Conservation (phyloP, 1,140 invertebrate genomes). For the Hetaerina americana region DNA sequence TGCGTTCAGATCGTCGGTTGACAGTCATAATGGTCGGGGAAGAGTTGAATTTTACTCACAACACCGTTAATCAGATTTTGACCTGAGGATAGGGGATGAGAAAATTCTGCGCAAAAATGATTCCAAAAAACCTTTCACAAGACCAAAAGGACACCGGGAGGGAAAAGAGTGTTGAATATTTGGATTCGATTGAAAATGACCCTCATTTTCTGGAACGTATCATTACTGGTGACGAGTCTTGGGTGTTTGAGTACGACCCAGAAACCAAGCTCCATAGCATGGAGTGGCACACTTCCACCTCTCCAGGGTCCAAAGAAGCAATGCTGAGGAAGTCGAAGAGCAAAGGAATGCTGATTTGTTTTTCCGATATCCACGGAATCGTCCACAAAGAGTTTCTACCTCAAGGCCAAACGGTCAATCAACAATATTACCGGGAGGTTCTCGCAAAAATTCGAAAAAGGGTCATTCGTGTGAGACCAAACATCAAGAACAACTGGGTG, state of each 20-base stretch:
- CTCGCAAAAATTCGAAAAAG: slow-evolving; percentile 9
- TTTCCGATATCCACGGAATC: slow-evolving; percentile 14
- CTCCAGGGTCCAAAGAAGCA: slow-evolving; percentile 13
- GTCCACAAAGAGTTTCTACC: slow-evolving; percentile 15
- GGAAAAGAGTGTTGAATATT: slow-evolving; percentile 11
- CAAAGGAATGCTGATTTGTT: slow-evolving; percentile 16
- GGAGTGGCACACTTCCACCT: slow-evolving; percentile 10
- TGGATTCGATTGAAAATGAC: slow-evolving; percentile 9
- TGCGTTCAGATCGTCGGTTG: slow-evolving; percentile 10
- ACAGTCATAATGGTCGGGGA: slow-evolving; percentile 8
- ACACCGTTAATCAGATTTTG: slow-evolving; percentile 18
- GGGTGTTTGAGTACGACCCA: slow-evolving; percentile 9
- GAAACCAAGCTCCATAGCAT: slow-evolving; percentile 13
- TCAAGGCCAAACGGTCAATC: slow-evolving; percentile 6
- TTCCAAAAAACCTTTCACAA: slow-evolving; percentile 11
- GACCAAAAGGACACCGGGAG: slow-evolving; percentile 3
- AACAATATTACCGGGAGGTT: slow-evolving; percentile 8
- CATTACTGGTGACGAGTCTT: slow-evolving; percentile 11
- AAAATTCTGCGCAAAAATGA: slow-evolving; percentile 1
- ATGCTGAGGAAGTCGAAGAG: slow-evolving; percentile 10
- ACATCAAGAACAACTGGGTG: slow-evolving; percentile 10
- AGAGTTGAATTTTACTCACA: slow-evolving; percentile 12
- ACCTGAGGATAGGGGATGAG: slow-evolving; percentile 15
- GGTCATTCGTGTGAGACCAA: slow-evolving; percentile 12
- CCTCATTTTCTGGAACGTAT: slow-evolving; percentile 10